Percentiles rank a stretch among this genome's conserved stretches.
These are phyloP conservation scores for Zoroaster sp. DNA, from an alignment of 53 echinoderm and acorn worm genomes.

Conservation along the genomic window DNA sequence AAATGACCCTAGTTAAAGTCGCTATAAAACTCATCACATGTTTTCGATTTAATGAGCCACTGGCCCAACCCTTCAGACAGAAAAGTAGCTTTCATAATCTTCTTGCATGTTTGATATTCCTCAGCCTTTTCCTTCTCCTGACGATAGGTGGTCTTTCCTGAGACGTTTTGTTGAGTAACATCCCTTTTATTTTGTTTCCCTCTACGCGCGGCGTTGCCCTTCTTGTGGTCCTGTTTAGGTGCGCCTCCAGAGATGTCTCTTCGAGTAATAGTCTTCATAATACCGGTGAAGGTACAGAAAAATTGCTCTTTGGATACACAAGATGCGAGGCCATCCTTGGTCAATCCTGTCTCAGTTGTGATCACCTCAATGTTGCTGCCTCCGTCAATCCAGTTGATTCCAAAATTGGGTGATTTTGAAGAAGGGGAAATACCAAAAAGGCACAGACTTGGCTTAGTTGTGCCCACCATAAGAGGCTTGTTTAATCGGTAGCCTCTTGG, in stretches of 20 bases:
- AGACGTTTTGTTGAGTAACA: not conserved
- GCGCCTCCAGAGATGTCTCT: not conserved
- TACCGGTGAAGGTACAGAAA: not conserved
- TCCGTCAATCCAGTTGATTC: slow-evolving; percentile 57
- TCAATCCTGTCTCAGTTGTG: slow-evolving; percentile 44
- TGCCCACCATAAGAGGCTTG: slow-evolving; percentile 56
- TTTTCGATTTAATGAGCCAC: slow-evolving; percentile 40
- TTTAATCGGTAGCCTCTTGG: slow-evolving; percentile 38
- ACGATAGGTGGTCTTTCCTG: not conserved
- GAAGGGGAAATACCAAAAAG: slow-evolving; percentile 39
- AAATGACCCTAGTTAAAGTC: not conserved
- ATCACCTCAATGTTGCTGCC: slow-evolving; percentile 34
- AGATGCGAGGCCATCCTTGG: slow-evolving; percentile 34
- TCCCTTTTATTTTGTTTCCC: not conserved
- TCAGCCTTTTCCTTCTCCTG: slow-evolving; percentile 24
- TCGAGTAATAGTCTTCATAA: not conserved
- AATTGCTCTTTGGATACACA: slow-evolving; percentile 29
- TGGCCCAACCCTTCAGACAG: slow-evolving; percentile 43
- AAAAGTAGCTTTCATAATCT: slow-evolving; percentile 38
- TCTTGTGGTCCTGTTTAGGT: not conserved
- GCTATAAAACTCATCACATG: slow-evolving; percentile 20
- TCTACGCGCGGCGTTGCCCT: not conserved
- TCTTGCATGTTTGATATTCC: slow-evolving; percentile 41
- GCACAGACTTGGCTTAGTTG: slow-evolving; percentile 4
- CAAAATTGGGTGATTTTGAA: slow-evolving; percentile 41